Evolutionary conservation across 2,888 invertebrate species (phyloP).

Genomic region (Ophioninae sp.): DNA sequence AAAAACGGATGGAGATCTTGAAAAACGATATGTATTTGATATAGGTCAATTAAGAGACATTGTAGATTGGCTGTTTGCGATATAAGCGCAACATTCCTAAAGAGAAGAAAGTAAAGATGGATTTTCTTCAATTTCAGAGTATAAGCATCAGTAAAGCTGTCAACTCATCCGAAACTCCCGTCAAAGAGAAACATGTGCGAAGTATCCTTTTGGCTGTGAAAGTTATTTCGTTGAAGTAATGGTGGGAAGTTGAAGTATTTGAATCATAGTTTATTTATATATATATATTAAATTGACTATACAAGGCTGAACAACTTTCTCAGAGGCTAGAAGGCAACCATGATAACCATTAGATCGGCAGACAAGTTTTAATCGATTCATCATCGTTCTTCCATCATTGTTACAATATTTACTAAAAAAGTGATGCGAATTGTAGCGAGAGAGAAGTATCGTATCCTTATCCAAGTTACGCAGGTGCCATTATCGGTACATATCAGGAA

Average conservation of each 20-base stretch:
- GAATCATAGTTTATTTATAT: neutral
- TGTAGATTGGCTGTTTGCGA: neutral
- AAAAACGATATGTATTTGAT: neutral
- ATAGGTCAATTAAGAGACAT: neutral
- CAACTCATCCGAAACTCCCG: slow-evolving; percentile 94
- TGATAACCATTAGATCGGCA: no score
- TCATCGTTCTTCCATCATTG: neutral
- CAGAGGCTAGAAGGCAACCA: no score
- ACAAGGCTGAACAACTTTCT: no score
- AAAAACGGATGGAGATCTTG: neutral
- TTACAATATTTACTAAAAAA: neutral
- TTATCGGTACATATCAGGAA: slow-evolving; percentile 97
- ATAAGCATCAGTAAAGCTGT: slow-evolving; percentile 96
- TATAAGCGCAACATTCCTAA: neutral
- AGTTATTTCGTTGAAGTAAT: neutral
- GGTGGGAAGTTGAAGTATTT: neutral
- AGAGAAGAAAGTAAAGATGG: neutral
- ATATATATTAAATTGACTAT: no score
- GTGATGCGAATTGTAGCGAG: neutral
- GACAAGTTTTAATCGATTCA: no score
- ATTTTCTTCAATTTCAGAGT: slow-evolving; percentile 83
- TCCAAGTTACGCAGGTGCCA: slow-evolving; percentile 84
- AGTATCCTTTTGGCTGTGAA: slow-evolving; percentile 82
- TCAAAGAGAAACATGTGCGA: slow-evolving; percentile 99
- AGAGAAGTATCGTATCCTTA: slow-evolving; percentile 59